Evolutionary conservation across 1,140 invertebrate genomes (phyloP).

Genomic region (Theocolax elegans): DNA sequence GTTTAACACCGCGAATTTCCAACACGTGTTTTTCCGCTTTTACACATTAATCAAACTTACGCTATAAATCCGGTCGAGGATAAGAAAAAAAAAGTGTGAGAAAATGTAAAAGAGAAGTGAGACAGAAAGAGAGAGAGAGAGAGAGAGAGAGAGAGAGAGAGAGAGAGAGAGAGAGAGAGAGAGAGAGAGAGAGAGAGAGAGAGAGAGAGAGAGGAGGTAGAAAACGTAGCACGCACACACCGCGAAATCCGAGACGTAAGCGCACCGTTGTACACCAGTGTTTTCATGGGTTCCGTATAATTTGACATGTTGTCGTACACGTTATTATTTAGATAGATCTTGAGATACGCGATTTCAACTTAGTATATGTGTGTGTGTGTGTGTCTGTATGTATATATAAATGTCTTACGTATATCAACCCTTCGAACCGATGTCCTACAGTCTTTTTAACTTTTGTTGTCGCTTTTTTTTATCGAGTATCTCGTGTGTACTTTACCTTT

Average conservation of each 20-base stretch:
- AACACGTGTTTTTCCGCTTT: slow-evolving; percentile 5
- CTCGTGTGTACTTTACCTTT: neutral
- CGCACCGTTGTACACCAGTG: slow-evolving; percentile 43
- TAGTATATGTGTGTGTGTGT: slow-evolving; percentile 29
- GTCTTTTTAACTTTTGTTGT: neutral
- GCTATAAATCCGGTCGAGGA: slow-evolving; percentile 47
- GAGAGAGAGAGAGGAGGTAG: no score
- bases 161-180: no score
- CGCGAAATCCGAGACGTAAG: slow-evolving; percentile 46
- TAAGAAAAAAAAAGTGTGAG: slow-evolving; percentile 49
- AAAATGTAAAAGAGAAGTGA: slow-evolving; percentile 50
- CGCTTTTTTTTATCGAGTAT: neutral
- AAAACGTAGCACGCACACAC: slow-evolving; percentile 42
- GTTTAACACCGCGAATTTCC: neutral
- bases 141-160: no score
- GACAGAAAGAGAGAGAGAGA: no score
- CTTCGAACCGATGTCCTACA: slow-evolving; percentile 8
- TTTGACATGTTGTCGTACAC: slow-evolving; percentile 69
- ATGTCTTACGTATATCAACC: neutral
- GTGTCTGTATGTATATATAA: neutral
- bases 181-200: no score
- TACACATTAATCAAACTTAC: neutral
- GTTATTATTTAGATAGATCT: slow-evolving; percentile 69
- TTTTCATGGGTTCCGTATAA: slow-evolving; percentile 64
- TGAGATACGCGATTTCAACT: slow-evolving; percentile 57